Percentiles rank a stretch among this genome's conserved stretches.
These are phyloP conservation scores for Tympanuchus pallidicinctus DNA, from an alignment of 2,113 vertebrate genomes.

Conservation along the genomic window DNA sequence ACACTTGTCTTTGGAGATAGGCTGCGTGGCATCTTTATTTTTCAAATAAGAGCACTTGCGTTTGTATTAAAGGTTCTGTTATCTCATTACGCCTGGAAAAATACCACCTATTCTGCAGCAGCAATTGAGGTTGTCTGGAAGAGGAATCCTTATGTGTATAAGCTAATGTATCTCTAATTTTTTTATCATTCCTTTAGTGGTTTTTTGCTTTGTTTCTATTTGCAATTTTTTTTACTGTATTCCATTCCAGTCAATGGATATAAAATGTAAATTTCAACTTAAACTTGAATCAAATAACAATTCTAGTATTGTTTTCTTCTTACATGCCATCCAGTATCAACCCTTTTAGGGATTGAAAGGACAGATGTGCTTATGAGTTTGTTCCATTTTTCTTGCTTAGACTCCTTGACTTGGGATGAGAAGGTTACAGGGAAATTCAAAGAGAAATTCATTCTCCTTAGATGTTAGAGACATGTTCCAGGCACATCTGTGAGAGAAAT, in stretches of 20 bases:
- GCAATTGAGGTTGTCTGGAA: neutral
- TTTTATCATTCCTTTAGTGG: neutral
- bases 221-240: neutral
- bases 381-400: neutral
- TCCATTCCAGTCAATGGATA: neutral
- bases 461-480: neutral
- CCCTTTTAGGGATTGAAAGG: neutral
- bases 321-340: too few relatives aligned
- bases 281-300: neutral
- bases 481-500: neutral
- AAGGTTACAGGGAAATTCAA: neutral
- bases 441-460: neutral
- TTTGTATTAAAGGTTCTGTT: neutral
- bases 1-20: neutral
- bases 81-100: neutral
- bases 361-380: neutral
- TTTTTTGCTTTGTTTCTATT: neutral
- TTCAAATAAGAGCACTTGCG: neutral
- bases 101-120: neutral
- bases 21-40: neutral
- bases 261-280: neutral
- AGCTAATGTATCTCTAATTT: neutral
- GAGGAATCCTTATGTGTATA: neutral
- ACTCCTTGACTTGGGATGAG: neutral
- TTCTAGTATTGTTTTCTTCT: neutral